A percentile compares a stretch with the other conserved stretches of the same genome.
Conservation (phyloP, 2,797 vertebrate species). For the Hippocampus kuda region DNA sequence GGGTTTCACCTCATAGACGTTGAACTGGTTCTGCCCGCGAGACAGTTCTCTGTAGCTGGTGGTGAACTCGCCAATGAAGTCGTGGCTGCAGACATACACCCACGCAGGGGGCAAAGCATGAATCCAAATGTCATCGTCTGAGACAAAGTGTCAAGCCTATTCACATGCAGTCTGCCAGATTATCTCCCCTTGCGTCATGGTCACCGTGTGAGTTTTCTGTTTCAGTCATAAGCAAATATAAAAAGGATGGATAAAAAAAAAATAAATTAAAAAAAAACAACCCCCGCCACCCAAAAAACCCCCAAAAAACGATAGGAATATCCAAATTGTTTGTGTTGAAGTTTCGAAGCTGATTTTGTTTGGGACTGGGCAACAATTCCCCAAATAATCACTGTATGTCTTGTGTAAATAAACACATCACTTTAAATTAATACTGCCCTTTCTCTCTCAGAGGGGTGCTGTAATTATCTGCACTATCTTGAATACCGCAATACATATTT, state of each 20-base stretch:
- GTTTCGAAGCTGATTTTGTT: background rate
- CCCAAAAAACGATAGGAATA: background rate
- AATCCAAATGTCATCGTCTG: constrained; percentile 6
- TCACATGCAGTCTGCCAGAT: background rate
- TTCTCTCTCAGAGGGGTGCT: background rate
- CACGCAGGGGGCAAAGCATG: constrained; percentile 8
- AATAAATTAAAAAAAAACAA: no score
- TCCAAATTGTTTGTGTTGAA: background rate
- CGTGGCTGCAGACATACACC: constrained; percentile 68
- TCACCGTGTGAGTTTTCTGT: background rate
- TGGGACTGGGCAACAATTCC: background rate
- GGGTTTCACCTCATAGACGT: constrained; percentile 83
- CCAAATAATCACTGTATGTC: background rate
- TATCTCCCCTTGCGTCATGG: background rate
- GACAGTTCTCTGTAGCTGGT: constrained; percentile 94
- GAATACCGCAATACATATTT: background rate
- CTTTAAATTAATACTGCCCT: background rate
- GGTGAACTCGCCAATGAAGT: constrained; percentile 93
- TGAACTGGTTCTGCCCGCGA: constrained; percentile 89
- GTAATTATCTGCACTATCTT: background rate
- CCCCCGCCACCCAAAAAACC: no score
- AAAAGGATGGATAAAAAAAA: background rate
- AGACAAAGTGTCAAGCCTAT: constrained; percentile 5
- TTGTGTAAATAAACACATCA: background rate
- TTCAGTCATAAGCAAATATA: background rate